Evolutionary conservation across 1,140 invertebrate genomes (phyloP).

Genomic region (Cotesia vestalis): DNA sequence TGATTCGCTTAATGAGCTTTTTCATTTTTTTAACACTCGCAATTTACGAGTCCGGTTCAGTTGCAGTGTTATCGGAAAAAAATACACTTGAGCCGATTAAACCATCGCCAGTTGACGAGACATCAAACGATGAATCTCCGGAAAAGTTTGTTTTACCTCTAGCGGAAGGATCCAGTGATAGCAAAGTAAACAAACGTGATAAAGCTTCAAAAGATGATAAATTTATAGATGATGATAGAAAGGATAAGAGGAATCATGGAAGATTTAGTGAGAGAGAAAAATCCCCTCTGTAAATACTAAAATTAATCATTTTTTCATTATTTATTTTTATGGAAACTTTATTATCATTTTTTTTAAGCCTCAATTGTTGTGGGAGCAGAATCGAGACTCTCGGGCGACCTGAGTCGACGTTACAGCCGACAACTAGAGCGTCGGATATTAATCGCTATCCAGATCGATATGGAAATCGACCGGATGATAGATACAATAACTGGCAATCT

Average conservation of each 20-base stretch:
- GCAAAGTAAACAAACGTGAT: slow-evolving; percentile 27
- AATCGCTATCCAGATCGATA: slow-evolving; percentile 42
- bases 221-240: slow-evolving; percentile 21
- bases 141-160: slow-evolving; percentile 10
- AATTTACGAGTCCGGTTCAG: slow-evolving; percentile 11
- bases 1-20: slow-evolving; percentile 17
- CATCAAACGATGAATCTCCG: slow-evolving; percentile 22
- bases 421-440: slow-evolving; percentile 31
- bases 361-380: slow-evolving; percentile 48
- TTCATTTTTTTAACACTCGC: slow-evolving; percentile 8
- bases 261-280: slow-evolving; percentile 46
- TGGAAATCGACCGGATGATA: slow-evolving; percentile 46
- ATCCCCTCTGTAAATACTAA: slow-evolving; percentile 35
- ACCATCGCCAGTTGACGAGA: slow-evolving; percentile 34
- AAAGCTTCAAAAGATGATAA: not conserved
- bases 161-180: not conserved
- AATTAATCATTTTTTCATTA: not conserved
- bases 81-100: slow-evolving; percentile 35
- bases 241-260: slow-evolving; percentile 20
- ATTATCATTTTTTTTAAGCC: slow-evolving; percentile 40
- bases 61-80: slow-evolving; percentile 21
- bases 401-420: slow-evolving; percentile 29
- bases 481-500: slow-evolving; percentile 39
- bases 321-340: not conserved
- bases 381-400: slow-evolving; percentile 40